Conservation (phyloP, 2,113 vertebrate genomes). For the Tenebrosternarchus preto region DNA sequence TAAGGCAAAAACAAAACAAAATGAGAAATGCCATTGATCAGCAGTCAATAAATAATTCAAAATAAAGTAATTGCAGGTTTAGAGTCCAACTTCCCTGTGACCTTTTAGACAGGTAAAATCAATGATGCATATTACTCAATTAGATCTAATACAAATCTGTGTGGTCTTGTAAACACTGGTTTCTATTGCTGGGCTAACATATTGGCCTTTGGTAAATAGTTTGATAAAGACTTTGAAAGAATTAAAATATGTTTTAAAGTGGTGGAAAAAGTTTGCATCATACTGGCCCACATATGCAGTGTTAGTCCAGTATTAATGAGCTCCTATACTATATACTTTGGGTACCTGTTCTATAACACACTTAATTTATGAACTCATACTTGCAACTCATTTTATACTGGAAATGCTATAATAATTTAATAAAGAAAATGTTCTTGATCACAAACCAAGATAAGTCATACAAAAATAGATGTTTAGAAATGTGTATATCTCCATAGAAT, state of each 20-base stretch:
- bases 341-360: too few relatives aligned
- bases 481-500: too few relatives aligned
- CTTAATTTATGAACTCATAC: too few relatives aligned
- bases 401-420: too few relatives aligned
- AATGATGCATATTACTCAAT: conserved; percentile 93
- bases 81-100: conserved; percentile 94
- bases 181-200: conserved; percentile 90
- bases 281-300: conserved; percentile 52
- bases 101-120: conserved; percentile 98
- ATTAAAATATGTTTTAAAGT: background rate
- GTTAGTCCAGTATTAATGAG: background rate
- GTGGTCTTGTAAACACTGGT: conserved; percentile 95
- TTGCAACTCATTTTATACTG: too few relatives aligned
- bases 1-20: conserved; percentile 79
- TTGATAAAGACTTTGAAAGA: conserved; percentile 65
- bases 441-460: too few relatives aligned
- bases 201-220: conserved; percentile 80
- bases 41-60: conserved; percentile 95
- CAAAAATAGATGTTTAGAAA: too few relatives aligned
- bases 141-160: conserved; percentile 93
- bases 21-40: conserved; percentile 99
- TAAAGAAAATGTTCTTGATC: too few relatives aligned
- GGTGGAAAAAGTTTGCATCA: conserved; percentile 6
- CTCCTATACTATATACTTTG: too few relatives aligned
- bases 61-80: conserved; percentile 96